These are phyloP conservation scores for Catocala sponsa DNA, from an alignment of 2,888 invertebrate genomes.

Conservation along the genomic window DNA sequence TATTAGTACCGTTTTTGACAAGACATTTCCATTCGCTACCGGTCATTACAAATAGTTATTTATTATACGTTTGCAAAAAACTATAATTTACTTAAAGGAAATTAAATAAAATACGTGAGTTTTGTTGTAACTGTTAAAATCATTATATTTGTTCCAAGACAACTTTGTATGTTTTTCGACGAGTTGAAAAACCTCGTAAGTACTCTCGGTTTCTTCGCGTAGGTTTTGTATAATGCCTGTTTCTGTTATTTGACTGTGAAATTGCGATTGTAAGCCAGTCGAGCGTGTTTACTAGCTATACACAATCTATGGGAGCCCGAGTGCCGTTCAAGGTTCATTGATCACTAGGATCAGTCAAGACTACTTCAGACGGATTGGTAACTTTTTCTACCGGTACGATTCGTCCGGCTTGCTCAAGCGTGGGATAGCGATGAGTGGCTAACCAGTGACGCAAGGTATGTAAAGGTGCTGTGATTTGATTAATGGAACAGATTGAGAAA, in stretches of 20 bases:
- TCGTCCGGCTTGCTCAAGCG: constrained; percentile 63
- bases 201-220: constrained; percentile 54
- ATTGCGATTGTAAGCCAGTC: constrained; percentile 64
- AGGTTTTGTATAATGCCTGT: constrained; percentile 50
- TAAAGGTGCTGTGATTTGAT: constrained; percentile 69
- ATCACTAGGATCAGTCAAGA: constrained; percentile 64
- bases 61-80: constrained; percentile 3
- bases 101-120: constrained; percentile 26
- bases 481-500: constrained; percentile 80
- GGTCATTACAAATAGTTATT: neutral
- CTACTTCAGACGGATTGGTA: constrained; percentile 59
- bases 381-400: constrained; percentile 68
- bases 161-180: constrained; percentile 38
- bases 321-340: constrained; percentile 71
- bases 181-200: constrained; percentile 42
- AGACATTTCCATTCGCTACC: neutral
- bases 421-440: constrained; percentile 68
- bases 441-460: constrained; percentile 62
- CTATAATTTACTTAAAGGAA: neutral
- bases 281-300: constrained; percentile 60
- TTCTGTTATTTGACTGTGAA: constrained; percentile 68
- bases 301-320: constrained; percentile 59
- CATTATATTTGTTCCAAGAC: constrained; percentile 44
- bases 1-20: neutral
- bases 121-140: constrained; percentile 42